These are phyloP conservation scores for Nilaparvata lugens DNA, from an alignment of 1,140 invertebrate genomes.

Conservation along the genomic window DNA sequence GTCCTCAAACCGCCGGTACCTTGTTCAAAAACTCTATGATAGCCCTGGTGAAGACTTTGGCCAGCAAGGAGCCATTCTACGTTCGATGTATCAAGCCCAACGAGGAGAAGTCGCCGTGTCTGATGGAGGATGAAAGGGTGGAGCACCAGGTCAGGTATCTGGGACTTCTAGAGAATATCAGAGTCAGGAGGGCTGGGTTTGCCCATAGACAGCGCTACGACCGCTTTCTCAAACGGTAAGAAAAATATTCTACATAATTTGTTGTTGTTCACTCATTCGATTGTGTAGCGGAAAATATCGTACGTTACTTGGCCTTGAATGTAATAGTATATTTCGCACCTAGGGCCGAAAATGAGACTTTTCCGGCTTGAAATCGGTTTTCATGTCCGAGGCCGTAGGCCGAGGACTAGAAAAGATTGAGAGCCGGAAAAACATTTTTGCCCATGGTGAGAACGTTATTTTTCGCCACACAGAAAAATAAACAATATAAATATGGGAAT, in stretches of 20 bases:
- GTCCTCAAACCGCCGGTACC: slow-evolving; percentile 85
- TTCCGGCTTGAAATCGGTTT: no score
- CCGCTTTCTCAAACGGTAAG: slow-evolving; percentile 66
- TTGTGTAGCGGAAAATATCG: no score
- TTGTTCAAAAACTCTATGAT: slow-evolving; percentile 93
- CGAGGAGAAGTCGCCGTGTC: slow-evolving; percentile 75
- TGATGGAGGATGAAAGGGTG: slow-evolving; percentile 71
- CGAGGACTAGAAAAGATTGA: no score
- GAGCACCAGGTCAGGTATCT: slow-evolving; percentile 86
- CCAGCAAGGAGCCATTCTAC: slow-evolving; percentile 91
- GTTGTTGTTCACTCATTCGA: background rate
- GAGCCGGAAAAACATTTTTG: no score
- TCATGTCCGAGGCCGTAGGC: no score
- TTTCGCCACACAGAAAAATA: no score
- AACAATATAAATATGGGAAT: no score
- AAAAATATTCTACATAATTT: background rate
- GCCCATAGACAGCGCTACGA: slow-evolving; percentile 85
- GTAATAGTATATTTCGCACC: no score
- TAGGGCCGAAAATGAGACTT: no score
- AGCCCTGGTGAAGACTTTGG: slow-evolving; percentile 76
- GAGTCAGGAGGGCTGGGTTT: slow-evolving; percentile 88
- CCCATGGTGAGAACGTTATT: no score
- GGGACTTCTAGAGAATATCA: slow-evolving; percentile 85
- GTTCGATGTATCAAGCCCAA: slow-evolving; percentile 96
- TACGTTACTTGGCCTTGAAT: no score